Evolutionary conservation across 2,888 invertebrate genomes (phyloP), one percentile per base, ranked within the genome.

Genomic region (Zhuqinia jingwanae): DNA sequence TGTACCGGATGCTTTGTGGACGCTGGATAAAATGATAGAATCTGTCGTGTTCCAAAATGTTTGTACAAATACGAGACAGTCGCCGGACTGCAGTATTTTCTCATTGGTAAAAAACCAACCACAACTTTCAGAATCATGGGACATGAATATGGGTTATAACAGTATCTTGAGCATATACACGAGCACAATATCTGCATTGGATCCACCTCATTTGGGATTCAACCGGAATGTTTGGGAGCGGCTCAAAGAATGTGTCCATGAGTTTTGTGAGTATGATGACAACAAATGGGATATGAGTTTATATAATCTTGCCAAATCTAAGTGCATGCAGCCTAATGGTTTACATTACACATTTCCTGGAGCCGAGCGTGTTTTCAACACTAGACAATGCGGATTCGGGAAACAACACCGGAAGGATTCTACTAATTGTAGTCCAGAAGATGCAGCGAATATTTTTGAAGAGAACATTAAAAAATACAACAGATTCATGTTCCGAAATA

Each of bases 231-330:
- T 60, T 30, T 60, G 60, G 60, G 0, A 15, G 2, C 11, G 15
- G n/a, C 0, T 60, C 15, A 60, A 60, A 60, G 13, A 8, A 15
- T 60, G 60, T 30, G 15, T 13, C 8, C 1, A 15, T 0, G 13
- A 2, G n/a, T 60, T 30, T 60, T 60, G 60, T n/a, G 25, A 60
- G 15, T 60, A 60, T 25, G n/a, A 60, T n/a, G 60, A 60, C 13
- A 25, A 60, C 60, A 60, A 60, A 13, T 60, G 60, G 60, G 27
- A 60, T 27, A 25, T 10, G 27, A 30, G 25, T 13, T 30, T 60
- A 30, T 10, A 22, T 2, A 13, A 30, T 30, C 13, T n/a, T 13
- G 10, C 3, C 15, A 13, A 20, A 1, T 60, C 27, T 1, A 13
- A 0, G 3, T 30, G 1, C 2, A 25, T 22, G 22, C 22, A 27